Base-by-base conservation (phyloP, 2,888 invertebrate genomes). In the Drosophila engyochracea region DNA sequence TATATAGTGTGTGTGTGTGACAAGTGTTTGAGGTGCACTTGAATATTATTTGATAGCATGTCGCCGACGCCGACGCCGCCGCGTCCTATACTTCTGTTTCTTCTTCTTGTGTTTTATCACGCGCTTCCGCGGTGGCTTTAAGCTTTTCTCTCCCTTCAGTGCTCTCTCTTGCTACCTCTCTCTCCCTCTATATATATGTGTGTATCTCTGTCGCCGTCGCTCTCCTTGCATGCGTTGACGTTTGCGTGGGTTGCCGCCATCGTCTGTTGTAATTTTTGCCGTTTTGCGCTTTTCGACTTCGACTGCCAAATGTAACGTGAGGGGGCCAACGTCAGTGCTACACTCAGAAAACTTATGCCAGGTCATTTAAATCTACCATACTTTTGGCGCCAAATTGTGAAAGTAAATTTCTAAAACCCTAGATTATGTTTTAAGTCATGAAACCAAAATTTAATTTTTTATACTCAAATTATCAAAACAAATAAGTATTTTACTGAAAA, bases 261-360 rank as follows among this genome's bases (percentile, higher is more conserved):
- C 68, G 52, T 60, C 69, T 79, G 70, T 69, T 82, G 70, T 69
- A 75, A 75, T 81, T 61, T 82, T 71, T 64, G 62, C 53, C 52
- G 51, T 67, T 76, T 71, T 64, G 73, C 75, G 74, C 71, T 75
- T 71, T 75, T 71, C n/a, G 49, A 63, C 59, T 70, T 69, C 58
- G 68, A 59, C 67, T 68, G 54, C 49, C 52, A 35, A 81, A 70
- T 68, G 63, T 58, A 62, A 65, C 57, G 52, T 35, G 39, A 60
- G 62, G 65, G 69, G 60, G 61, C 67, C 72, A 79, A 81, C 83
- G 81, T 74, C 83, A 83, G 75, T 74, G 60, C 54, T 70, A 71
- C 57, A 57, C 39, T 57, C 14, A 30, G 28, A 57, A 39, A 39
- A 57, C n/a, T 14, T 14, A 28, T 28, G 12, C 0, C 28, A 25